Base-by-base conservation (phyloP, 2,888 invertebrate species). In the Tupiocoris notatus region DNA sequence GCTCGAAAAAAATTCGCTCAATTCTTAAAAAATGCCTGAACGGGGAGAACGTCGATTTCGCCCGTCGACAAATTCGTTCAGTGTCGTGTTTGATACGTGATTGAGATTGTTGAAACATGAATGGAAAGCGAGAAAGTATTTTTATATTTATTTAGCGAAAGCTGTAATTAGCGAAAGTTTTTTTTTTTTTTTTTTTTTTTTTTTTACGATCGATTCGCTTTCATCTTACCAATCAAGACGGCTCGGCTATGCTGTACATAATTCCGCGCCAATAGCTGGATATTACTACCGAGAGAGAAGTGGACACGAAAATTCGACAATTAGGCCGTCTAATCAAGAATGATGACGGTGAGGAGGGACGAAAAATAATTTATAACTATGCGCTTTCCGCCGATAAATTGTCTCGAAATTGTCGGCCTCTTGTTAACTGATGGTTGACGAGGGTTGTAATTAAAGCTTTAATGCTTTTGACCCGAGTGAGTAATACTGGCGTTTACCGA, bases 401-500 rank as follows among this genome's bases (percentile, higher is more conserved):
- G 57, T 57, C 67, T 57, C 12, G 17, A 67, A 67, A 22, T 67
- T 54, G 67, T 18, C 6, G 56, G 67, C 57, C 57, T 39, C 39
- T 12, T 39, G n/a, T 67, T 67, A 67, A 67, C 57, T 67, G 39
- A 39, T 39, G 67, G 67, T 57, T 57, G 67, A 67, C 67, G 21
- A 67, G 67, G 67, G 67, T 67, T 67, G 57, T 67, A 67, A 67
- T 67, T 67, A 67, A 67, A 67, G 54, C 56, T 57, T 67, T 67
- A 67, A 67, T 67, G 57, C 67, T 56, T 39, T 67, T 67, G 67
- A 67, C 67, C 67, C 56, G 56, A 67, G 67, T 57, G 56, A 67
- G 67, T 67, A 56, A 57, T 67, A 67, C 67, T 21, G 22, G 57
- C n/a, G 18, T 17, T 9, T 9, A 65, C 24, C 20, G 65, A 65